Base-by-base conservation (phyloP, 2,888 invertebrate species). In the Campopleginae sp. region DNA sequence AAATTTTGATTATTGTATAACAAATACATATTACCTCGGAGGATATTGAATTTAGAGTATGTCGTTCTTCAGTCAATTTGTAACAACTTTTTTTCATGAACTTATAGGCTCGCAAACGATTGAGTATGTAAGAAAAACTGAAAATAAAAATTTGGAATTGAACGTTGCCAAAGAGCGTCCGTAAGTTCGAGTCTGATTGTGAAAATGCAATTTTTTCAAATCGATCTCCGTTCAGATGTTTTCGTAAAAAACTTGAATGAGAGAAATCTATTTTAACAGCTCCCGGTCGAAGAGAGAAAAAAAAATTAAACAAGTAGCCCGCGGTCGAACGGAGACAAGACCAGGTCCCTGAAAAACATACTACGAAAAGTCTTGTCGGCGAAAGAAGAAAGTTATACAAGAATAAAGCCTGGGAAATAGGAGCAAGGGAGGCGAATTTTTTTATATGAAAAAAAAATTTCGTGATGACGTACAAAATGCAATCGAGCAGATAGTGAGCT, bases 371-470 rank as follows among this genome's bases (percentile, higher is more conserved):
- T 71, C n/a, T 38, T 51, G 48, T 71, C 48, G 33, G 23, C 27
- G 23, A n/a, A 31, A 31, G 3, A 54, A 23, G n/a, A n/a, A 14
- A 27, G 38, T n/a, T n/a, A n/a, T 17, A 48, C n/a, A 12, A n/a
- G n/a, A 19, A n/a, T 51, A 38, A 51, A n/a, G 10, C 17, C 17
- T 71, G 48, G 10, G 10, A 19, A 12, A 0, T 23, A 72, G 54
- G 6, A 19, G 19, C n/a, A 8, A 7, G 23, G 1, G 10, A 19
- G 75, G 4, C 46, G 51, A 66, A 48, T 66, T 46, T 38, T 51
- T 48, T 19, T 66, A n/a, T n/a, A n/a, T 38, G 48, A 19, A 46
- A 46, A 33, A 48, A 76, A 76, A 65, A 51, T 66, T 10, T 76
- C 38, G 17, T 14, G 19, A 19, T 12, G 54, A 12, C 58, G 74